Conservation (phyloP, 2,888 invertebrate species). For the Dinocampus coccinellae region DNA sequence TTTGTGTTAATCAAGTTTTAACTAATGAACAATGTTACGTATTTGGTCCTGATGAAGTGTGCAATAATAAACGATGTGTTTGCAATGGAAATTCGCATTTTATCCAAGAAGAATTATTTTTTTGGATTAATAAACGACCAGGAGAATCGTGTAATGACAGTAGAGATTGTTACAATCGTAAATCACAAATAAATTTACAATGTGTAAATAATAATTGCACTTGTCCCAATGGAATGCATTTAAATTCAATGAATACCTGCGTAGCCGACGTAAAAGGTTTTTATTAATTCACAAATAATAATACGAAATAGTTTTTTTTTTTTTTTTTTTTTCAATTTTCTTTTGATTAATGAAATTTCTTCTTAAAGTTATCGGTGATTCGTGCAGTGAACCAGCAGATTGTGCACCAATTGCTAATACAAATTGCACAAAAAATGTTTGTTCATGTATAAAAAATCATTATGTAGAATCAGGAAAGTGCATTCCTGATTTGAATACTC, state of each 20-base stretch:
- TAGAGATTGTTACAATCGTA: constrained; percentile 52
- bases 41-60: constrained; percentile 57
- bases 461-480: constrained; percentile 42
- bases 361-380: constrained; percentile 43
- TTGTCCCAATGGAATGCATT: constrained; percentile 48
- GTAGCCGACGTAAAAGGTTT: neutral
- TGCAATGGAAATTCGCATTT: constrained; percentile 56
- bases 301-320: too few species aligned
- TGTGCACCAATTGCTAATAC: constrained; percentile 40
- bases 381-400: constrained; percentile 44
- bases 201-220: constrained; percentile 48
- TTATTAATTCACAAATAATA: neutral
- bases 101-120: constrained; percentile 51
- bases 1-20: too few species aligned
- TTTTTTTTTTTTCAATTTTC: too few species aligned
- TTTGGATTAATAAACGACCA: constrained; percentile 56
- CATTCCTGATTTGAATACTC: constrained; percentile 49
- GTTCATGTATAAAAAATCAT: constrained; percentile 45
- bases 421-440: constrained; percentile 40
- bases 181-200: constrained; percentile 27
- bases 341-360: neutral
- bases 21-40: constrained; percentile 55
- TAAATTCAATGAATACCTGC: constrained; percentile 25
- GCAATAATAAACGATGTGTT: constrained; percentile 46
- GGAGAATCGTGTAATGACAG: constrained; percentile 49